Base-by-base conservation (phyloP, 2,113 vertebrate species). In the Lampris megalopsis region DNA sequence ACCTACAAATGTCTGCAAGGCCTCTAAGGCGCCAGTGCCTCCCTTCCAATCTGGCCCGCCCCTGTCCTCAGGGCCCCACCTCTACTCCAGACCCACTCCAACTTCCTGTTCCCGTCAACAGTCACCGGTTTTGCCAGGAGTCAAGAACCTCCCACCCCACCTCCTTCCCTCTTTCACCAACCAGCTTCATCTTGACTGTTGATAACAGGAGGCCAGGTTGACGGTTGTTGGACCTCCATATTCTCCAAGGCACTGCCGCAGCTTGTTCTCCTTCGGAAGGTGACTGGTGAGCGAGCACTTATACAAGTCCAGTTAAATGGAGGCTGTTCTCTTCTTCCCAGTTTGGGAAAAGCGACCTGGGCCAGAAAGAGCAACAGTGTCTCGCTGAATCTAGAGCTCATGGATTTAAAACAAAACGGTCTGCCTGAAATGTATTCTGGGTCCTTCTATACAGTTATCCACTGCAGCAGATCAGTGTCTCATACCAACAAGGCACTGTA, bases 51-150 rank as follows among this genome's bases (percentile, higher is more conserved):
- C 73, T 73, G 43, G 68, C 77, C 74, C 78, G 7, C 11, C 79
- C 77, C 76, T 38, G 58, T 36, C 54, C 67, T 65, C 73, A 75
- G 13, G 80, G 74, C 38, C 64, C 63, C 63, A 36, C 43, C 40
- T 37, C 5, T 24, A 60, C 62, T 75, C 80, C 75, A 67, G 71
- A 75, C 71, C 74, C 68, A 80, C 74, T 84, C 63, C 69, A 77
- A 41, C 79, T 69, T 77, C 73, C 81, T 13, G 69, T 73, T 24
- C 67, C 79, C 76, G 71, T 52, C 59, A 72, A 83, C 74, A 58
- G 77, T 90, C 88, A 88, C 85, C 87, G 84, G 74, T 75, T 56
- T 88, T 80, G 81, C 63, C 71, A 71, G 80, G 77, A 84, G n/a
- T 24, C 48, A 71, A 70, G 63, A 24, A 24, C 24, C 24, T 64